Base-by-base conservation (phyloP, 53 echinoderm and acorn worm genomes). In the Astropecten irregularis region DNA sequence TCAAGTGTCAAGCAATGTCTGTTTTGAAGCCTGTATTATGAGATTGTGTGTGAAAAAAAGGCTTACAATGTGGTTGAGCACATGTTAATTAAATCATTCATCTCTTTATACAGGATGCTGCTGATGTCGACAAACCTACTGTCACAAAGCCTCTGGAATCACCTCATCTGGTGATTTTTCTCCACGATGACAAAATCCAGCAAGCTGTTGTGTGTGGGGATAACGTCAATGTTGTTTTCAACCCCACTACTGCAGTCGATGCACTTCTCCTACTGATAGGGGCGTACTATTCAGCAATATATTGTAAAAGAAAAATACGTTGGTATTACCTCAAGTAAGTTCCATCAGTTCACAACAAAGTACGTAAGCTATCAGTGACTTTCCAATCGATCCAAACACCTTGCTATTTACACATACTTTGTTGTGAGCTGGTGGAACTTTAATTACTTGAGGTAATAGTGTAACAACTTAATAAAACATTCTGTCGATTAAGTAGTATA, bases 171-270 rank as follows among this genome's bases (percentile, higher is more conserved):
- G 70, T 70, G 2, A 70, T 48, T 46, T 70, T 70, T 49, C 23
- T 49, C 29, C 47, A 70, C 15, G 38, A 31, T 32, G 19, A 70
- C 50, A 37, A 23, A 49, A 37, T 70, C 25, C 70, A 70, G 70
- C 70, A 70, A 49, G 36, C 18, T 28, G 70, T 70, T 70, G 70
- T 70, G 36, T 70, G 70, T 70, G 70, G 70, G 71, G 71, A 71
- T 20, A 30, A 37, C 15, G 36, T 51, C 27, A 48, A 36, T 5
- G 52, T 71, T 18, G 52, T 33, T 15, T 71, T 39, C 22, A 49
- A 71, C 71, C 49, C 71, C 52, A 51, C 32, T 21, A 51, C 49
- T 49, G 49, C 50, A 19, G 52, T 51, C 21, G 71, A 49, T 71
- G 23, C 22, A 39, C n/a, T n/a, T n/a, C n/a, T n/a, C n/a, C 48